These are phyloP conservation scores for Drosophila eohydei DNA, from an alignment of 2,888 invertebrate genomes.

Conservation along the genomic window DNA sequence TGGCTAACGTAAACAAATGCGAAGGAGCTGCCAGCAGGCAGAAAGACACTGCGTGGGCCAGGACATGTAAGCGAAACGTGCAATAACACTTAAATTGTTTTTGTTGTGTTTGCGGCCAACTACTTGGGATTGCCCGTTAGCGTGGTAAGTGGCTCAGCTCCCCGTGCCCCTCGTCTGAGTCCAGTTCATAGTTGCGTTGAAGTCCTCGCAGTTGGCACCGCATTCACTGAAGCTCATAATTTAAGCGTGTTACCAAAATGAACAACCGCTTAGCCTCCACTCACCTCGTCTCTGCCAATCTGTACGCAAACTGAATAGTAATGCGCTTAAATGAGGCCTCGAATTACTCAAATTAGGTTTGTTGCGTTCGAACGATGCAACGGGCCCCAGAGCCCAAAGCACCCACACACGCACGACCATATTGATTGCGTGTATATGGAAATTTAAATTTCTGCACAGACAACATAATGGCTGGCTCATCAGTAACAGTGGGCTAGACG, in stretches of 20 bases:
- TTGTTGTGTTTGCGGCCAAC: constrained; percentile 53
- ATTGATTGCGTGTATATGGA: constrained; percentile 38
- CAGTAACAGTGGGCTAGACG: constrained; percentile 10
- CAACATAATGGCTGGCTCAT: constrained; percentile 37
- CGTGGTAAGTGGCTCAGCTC: constrained; percentile 53
- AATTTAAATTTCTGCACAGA: constrained; percentile 38
- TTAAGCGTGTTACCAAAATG: constrained; percentile 55
- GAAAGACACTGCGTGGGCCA: constrained; percentile 22
- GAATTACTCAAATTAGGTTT: constrained; percentile 68
- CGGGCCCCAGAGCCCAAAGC: constrained; percentile 23
- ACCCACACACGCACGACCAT: constrained; percentile 4
- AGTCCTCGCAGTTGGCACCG: constrained; percentile 31
- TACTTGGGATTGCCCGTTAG: constrained; percentile 43
- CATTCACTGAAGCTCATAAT: constrained; percentile 62
- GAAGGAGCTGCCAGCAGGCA: constrained; percentile 10
- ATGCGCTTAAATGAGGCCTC: constrained; percentile 64
- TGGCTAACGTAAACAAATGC: constrained; percentile 33
- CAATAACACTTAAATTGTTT: constrained; percentile 79
- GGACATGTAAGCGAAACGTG: constrained; percentile 68
- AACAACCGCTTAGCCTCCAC: constrained; percentile 19
- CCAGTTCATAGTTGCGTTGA: constrained; percentile 26
- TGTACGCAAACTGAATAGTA: constrained; percentile 72
- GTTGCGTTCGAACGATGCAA: constrained; percentile 21
- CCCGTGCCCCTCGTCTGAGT: background rate
- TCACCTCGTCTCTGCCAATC: constrained; percentile 1